phyloP scores from a whole-genome alignment of 1,140 invertebrate species.

The Notospermus geniculatus region DNA sequence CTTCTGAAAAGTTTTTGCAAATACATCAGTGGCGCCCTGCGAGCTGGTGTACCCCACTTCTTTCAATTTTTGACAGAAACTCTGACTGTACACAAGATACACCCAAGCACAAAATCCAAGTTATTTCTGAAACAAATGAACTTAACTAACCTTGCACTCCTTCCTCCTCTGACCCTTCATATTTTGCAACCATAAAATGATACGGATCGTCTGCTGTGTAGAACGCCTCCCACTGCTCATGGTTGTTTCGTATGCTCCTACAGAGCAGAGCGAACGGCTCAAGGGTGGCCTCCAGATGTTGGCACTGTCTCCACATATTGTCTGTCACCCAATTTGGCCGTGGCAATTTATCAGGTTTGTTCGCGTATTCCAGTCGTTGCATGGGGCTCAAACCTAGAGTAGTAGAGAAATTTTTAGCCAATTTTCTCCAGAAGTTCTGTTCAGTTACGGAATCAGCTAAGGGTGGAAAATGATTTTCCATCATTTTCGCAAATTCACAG shows the following conservation, averaged over 20 bases:
- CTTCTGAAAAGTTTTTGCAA: too few relatives aligned
- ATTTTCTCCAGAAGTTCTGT: too few relatives aligned
- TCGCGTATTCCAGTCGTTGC: constrained; percentile 40
- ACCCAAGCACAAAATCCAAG: too few relatives aligned
- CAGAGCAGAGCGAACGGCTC: constrained; percentile 36
- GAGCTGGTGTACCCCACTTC: too few relatives aligned
- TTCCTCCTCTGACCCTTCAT: constrained; percentile 8
- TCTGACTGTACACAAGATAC: not conserved
- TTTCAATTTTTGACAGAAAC: too few relatives aligned
- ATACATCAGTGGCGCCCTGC: too few relatives aligned
- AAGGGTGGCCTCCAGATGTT: constrained; percentile 42
- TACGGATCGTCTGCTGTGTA: constrained; percentile 34
- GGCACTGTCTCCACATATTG: constrained; percentile 45
- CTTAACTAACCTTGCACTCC: too few relatives aligned
- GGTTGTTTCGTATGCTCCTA: constrained; percentile 36
- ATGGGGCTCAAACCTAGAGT: constrained; percentile 38
- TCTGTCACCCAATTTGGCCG: constrained; percentile 39
- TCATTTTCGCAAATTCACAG: too few relatives aligned
- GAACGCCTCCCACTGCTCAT: constrained; percentile 45
- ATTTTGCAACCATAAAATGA: constrained; percentile 30
- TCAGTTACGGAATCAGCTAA: too few relatives aligned
- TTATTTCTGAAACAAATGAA: too few relatives aligned
- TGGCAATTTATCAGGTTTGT: constrained; percentile 25
- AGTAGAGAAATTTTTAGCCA: not conserved
- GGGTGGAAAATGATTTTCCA: too few relatives aligned